phyloP scores from a whole-genome alignment of 2,888 invertebrate species.

The Stenchaetothrips biformis region DNA sequence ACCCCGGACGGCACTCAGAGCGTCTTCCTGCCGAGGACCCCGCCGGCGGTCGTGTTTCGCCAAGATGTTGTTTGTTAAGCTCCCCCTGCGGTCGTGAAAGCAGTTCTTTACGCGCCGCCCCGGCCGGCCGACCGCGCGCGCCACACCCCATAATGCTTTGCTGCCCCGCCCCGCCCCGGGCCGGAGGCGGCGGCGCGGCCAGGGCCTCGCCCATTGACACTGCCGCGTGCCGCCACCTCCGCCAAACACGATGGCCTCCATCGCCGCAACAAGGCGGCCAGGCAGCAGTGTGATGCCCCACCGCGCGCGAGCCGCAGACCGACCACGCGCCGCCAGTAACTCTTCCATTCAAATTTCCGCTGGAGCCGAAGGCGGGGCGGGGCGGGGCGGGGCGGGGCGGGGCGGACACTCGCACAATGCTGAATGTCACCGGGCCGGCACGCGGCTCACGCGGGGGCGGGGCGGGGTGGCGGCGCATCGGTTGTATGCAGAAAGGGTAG shows the following conservation, averaged over 20 bases:
- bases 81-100: too few species aligned
- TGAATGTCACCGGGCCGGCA: not conserved
- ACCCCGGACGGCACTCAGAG: too few species aligned
- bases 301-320: not conserved
- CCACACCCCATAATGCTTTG: not conserved
- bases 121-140: too few species aligned
- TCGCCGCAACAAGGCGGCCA: too few species aligned
- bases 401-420: not conserved
- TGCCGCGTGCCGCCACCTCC: not conserved
- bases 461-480: not conserved
- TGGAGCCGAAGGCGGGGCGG: too few species aligned
- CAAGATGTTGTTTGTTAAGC: too few species aligned
- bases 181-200: not conserved
- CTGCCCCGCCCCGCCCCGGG: not conserved
- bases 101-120: too few species aligned
- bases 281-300: not conserved
- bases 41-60: too few species aligned
- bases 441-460: not conserved
- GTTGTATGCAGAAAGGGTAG: not conserved
- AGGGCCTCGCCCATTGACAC: not conserved
- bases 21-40: too few species aligned
- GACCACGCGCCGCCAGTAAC: too few species aligned
- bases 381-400: too few species aligned
- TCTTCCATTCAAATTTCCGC: too few species aligned
- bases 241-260: not conserved